These are phyloP conservation scores for Suricata suricatta DNA, from an alignment of 2,113 vertebrate genomes.

Conservation along the genomic window DNA sequence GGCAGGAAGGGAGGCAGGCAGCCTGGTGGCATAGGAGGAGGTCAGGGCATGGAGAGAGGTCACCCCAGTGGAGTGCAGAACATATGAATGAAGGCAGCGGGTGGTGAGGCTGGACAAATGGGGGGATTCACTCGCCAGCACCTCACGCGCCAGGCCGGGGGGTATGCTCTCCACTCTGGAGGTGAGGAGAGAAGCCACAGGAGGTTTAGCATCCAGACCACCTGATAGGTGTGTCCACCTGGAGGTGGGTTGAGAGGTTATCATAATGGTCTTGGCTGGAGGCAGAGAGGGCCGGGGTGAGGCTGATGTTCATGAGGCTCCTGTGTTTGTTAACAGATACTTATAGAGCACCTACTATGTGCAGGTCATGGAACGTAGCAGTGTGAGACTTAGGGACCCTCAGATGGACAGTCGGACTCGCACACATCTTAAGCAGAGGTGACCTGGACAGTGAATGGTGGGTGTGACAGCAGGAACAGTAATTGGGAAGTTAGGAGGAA, in stretches of 20 bases:
- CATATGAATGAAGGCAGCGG: not conserved
- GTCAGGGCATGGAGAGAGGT: not conserved
- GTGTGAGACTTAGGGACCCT: not conserved
- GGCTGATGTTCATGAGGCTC: not conserved
- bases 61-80: fast-evolving
- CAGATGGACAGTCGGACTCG: not conserved
- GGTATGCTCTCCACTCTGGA: not conserved
- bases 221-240: not conserved
- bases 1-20: not conserved
- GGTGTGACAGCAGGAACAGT: not conserved
- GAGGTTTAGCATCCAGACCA: not conserved
- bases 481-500: not conserved
- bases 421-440: fast-evolving
- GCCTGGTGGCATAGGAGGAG: fast-evolving
- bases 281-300: not conserved
- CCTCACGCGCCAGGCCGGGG: not conserved
- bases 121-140: fast-evolving
- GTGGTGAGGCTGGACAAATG: not conserved
- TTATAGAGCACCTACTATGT: not conserved
- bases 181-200: fast-evolving
- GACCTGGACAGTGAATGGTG: fast-evolving
- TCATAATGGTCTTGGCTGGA: not conserved
- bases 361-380: not conserved
- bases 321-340: not conserved
- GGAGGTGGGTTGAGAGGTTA: not conserved